These are phyloP conservation scores for Merluccius polli DNA, from an alignment of 2,797 vertebrate species.

Conservation along the genomic window DNA sequence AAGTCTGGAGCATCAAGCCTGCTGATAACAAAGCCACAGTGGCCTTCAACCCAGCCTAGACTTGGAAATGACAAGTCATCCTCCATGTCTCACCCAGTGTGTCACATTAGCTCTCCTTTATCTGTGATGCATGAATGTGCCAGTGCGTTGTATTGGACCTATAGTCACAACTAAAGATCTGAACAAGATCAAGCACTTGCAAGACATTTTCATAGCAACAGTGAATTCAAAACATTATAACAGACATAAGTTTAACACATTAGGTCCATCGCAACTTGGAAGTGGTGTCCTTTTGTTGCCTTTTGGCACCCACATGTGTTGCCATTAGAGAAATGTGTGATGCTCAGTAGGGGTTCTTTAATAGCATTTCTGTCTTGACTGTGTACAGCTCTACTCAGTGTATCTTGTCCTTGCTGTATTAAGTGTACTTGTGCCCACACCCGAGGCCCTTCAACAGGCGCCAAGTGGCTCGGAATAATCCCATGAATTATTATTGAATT, in stretches of 20 bases:
- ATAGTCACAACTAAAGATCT: not conserved
- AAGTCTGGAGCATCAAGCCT: not conserved
- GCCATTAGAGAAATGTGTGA: not conserved
- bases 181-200: not conserved
- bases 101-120: not conserved
- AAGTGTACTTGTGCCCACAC: not conserved
- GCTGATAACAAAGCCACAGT: not conserved
- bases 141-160: not conserved
- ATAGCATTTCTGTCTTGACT: not conserved
- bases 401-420: not conserved
- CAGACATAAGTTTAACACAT: not conserved
- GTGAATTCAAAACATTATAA: not conserved
- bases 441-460: not conserved
- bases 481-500: not conserved
- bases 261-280: not conserved
- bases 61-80: not conserved
- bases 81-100: not conserved
- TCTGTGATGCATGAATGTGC: not conserved
- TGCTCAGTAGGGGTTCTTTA: not conserved
- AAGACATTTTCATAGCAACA: not conserved
- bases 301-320: not conserved
- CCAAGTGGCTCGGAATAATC: not conserved
- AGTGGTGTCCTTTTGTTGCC: not conserved
- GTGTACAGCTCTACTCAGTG: not conserved
- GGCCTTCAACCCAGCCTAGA: not conserved